A percentile compares a stretch with the other conserved stretches of the same genome.
Conservation (phyloP, 2,113 vertebrate genomes). For the Calidris pugnax region DNA sequence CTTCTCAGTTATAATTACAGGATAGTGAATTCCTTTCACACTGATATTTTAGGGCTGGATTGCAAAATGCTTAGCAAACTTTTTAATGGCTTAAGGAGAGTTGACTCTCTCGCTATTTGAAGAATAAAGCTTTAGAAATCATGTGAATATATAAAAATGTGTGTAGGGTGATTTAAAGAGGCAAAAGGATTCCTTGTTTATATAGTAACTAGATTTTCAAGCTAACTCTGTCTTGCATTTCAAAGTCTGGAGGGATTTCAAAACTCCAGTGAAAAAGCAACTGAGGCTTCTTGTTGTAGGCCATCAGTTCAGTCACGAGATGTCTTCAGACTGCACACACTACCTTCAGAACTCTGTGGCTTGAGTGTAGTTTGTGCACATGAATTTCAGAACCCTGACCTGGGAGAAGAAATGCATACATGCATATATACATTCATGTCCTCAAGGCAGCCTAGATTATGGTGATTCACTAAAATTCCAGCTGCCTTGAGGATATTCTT, state of each 20-base stretch:
- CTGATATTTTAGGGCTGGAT: neutral
- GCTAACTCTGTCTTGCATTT: neutral
- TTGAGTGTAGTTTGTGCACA: neutral
- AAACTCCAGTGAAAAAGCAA: neutral
- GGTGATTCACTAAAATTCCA: neutral
- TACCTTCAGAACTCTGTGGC: neutral
- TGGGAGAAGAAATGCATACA: neutral
- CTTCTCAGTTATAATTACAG: neutral
- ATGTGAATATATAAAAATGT: neutral
- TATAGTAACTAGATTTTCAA: neutral
- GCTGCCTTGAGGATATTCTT: neutral
- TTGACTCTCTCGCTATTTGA: neutral
- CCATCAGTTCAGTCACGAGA: neutral
- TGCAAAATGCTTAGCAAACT: neutral
- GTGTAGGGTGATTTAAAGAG: neutral
- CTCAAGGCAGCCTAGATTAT: neutral
- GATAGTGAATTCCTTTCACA: neutral
- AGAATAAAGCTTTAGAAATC: neutral
- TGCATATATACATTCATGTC: no score
- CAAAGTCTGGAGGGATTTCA: neutral
- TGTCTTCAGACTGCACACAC: neutral
- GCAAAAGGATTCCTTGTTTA: neutral
- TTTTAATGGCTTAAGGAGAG: neutral
- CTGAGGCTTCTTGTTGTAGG: neutral
- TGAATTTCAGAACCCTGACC: neutral